A percentile compares a stretch with the other conserved stretches of the same genome.
phyloP scores from a whole-genome alignment of 2,888 invertebrate species.

The Cosmopolites sordidus region DNA sequence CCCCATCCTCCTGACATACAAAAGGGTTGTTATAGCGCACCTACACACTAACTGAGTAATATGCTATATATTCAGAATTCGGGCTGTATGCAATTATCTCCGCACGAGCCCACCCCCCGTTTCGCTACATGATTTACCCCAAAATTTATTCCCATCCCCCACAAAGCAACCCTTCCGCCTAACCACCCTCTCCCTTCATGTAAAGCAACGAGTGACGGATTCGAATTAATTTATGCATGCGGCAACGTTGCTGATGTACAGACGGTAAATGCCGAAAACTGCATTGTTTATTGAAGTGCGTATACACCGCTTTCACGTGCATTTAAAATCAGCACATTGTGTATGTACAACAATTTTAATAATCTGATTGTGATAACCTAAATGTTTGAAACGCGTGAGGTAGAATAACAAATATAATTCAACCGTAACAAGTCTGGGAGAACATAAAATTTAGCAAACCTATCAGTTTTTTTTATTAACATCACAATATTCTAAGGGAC shows the following conservation, averaged over 20 bases:
- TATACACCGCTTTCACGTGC: neutral
- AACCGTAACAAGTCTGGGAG: too few species aligned
- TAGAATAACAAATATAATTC: too few species aligned
- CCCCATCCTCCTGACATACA: neutral
- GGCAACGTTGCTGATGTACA: constrained; percentile 5
- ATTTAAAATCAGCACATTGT: neutral
- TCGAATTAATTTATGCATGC: constrained; percentile 26
- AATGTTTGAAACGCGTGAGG: too few species aligned
- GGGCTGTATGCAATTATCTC: constrained; percentile 18
- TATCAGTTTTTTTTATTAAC: too few species aligned
- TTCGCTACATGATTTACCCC: constrained; percentile 24
- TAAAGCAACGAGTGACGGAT: constrained; percentile 7
- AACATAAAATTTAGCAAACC: too few species aligned
- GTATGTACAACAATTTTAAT: neutral
- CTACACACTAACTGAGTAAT: constrained; percentile 13
- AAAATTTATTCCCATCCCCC: constrained; percentile 20
- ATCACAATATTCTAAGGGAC: too few species aligned
- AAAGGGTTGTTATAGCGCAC: constrained; percentile 5
- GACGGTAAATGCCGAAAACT: neutral
- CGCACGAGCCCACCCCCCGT: constrained; percentile 10
- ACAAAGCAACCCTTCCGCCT: constrained; percentile 11
- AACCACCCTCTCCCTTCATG: constrained; percentile 15
- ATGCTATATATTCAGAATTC: constrained; percentile 17
- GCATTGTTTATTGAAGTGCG: neutral
- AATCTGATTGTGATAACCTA: neutral